phyloP scores from a whole-genome alignment of 2,888 invertebrate genomes.

The Torymus tubicola region DNA sequence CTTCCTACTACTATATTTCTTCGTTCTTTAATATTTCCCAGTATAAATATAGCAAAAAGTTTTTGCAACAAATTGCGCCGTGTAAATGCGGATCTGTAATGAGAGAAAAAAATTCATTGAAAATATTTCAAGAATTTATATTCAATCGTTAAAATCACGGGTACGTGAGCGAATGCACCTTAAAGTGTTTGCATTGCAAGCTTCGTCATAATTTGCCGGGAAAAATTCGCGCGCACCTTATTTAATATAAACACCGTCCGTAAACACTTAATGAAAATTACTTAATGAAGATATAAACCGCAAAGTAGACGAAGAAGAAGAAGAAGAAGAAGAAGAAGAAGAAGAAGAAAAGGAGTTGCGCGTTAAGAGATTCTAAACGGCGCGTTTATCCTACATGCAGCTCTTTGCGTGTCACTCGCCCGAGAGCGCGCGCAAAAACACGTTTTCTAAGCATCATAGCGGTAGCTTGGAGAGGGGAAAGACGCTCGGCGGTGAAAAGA shows the following conservation, averaged over 20 bases:
- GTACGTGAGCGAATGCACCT: background rate
- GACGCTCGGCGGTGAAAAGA: background rate
- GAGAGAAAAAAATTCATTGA: too few species aligned
- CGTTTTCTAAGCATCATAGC: conserved; percentile 29
- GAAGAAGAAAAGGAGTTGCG: background rate
- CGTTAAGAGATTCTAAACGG: conserved; percentile 2
- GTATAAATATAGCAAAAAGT: too few species aligned
- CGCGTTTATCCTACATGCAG: background rate
- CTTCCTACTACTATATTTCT: too few species aligned
- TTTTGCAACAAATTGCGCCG: too few species aligned
- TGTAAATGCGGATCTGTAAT: too few species aligned
- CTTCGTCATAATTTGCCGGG: background rate
- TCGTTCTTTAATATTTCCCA: too few species aligned
- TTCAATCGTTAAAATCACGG: background rate
- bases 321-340: background rate
- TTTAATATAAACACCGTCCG: background rate
- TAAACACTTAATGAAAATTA: conserved; percentile 44
- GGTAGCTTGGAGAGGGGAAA: background rate
- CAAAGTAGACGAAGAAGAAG: conserved; percentile 4
- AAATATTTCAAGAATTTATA: background rate
- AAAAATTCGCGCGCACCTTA: background rate
- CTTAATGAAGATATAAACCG: conserved; percentile 40
- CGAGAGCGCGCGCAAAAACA: conserved; percentile 6
- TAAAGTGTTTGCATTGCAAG: background rate
- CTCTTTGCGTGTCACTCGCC: background rate